Conservation (phyloP, 2,797 vertebrate genomes). For the Etheostoma nigrum region DNA sequence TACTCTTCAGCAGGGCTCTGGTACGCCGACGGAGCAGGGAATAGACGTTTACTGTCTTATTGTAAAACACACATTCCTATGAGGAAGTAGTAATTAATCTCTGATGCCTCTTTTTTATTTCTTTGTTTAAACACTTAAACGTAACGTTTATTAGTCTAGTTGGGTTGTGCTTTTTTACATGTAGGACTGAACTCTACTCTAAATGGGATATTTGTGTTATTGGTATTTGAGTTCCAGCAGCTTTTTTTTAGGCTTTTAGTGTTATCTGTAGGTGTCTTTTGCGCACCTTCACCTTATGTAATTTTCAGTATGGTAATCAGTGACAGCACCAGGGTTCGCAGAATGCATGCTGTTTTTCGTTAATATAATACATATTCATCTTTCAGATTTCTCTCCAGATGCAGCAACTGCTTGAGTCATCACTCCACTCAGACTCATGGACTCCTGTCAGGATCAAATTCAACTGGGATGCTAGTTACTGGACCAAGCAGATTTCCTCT, state of each 20-base stretch:
- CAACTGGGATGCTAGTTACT: constrained; percentile 97
- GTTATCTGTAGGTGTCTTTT: not conserved
- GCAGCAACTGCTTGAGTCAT: constrained; percentile 92
- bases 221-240: not conserved
- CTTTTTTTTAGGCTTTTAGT: not conserved
- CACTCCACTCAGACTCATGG: constrained; percentile 86
- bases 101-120: constrained; percentile 8
- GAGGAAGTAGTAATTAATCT: constrained; percentile 8
- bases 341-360: not conserved
- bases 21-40: constrained; percentile 79
- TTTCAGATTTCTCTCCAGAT: constrained; percentile 96
- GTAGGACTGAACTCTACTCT: not conserved
- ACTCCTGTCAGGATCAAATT: constrained; percentile 94
- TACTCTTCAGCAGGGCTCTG: constrained; percentile 98
- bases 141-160: not conserved
- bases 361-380: constrained; percentile 14
- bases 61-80: constrained; percentile 18
- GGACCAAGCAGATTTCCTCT: constrained; percentile 94
- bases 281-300: not conserved
- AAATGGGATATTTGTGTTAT: not conserved
- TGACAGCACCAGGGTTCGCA: not conserved
- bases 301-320: not conserved
- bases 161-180: not conserved
- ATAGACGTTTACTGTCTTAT: constrained; percentile 23
- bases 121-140: constrained; percentile 6